Conservation (phyloP, 2,797 vertebrate genomes). For the Cryptoblepharus egeriae region DNA sequence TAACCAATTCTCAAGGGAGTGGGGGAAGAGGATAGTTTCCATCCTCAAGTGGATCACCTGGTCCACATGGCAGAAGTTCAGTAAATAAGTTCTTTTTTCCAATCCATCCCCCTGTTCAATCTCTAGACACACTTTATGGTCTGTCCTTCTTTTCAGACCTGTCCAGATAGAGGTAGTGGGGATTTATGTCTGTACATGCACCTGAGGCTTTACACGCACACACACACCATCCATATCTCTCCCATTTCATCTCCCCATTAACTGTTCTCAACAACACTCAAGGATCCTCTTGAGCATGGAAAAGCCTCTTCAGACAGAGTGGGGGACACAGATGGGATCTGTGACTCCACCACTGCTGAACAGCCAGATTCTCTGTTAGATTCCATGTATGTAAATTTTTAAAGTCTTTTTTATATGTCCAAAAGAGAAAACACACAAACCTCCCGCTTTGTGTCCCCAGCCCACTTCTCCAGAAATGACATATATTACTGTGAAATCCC, state of each 20-base stretch:
- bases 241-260: background rate
- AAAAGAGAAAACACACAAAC: background rate
- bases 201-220: too few relatives aligned
- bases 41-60: background rate
- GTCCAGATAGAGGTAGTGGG: background rate
- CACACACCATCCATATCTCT: too few relatives aligned
- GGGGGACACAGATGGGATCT: background rate
- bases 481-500: background rate
- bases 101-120: too few relatives aligned
- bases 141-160: too few relatives aligned
- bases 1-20: too few relatives aligned
- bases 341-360: background rate
- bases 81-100: background rate
- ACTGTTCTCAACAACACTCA: background rate
- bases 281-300: background rate
- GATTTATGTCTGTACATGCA: too few relatives aligned
- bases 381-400: conserved; percentile 48
- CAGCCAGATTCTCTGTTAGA: background rate
- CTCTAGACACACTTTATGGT: too few relatives aligned
- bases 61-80: background rate
- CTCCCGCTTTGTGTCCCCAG: background rate
- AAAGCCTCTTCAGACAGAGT: background rate
- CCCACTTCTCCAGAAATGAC: background rate
- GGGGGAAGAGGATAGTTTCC: background rate
- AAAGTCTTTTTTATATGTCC: background rate